Base-by-base conservation (phyloP, 1,140 invertebrate genomes). In the Halyomorpha halys region DNA sequence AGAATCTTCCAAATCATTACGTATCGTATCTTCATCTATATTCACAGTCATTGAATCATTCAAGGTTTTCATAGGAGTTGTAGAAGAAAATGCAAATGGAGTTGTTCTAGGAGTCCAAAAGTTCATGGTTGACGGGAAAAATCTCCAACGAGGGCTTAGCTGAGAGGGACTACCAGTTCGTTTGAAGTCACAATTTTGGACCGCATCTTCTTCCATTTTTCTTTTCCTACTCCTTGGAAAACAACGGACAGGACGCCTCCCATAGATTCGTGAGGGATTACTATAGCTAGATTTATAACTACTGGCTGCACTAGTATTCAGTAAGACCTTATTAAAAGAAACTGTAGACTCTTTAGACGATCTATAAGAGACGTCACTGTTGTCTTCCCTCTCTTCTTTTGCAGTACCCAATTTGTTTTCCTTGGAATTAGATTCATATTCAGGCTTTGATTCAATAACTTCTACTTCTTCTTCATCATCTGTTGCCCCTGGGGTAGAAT, bases 131-230 rank as follows among this genome's bases (percentile, higher is more conserved):
- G 60, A 61, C 0, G n/a, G 34, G n/a, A 63, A 25, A 25, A 63
- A 64, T 23, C 53, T 56, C 63, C 63, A 64, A 14, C 63, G 18
- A 25, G 63, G 63, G 54, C 63, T 64, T n/a, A 39, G 30, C n/a
- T 53, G n/a, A 23, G 63, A 64, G 34, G 53, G 53, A 21, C 44
- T 59, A 21, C 3, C 9, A 3, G 15, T 14, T 27, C 19, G 19
- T 18, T 47, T 44, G 16, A 8, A 25, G 3, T 21, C 15, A 15
- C 47, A 5, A 19, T 18, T 19, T 25, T 16, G 14, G 30, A 27
- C 62, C 13, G 4, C 21, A 5, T 53, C 27, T 13, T 64, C 63
- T 19, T 64, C 63, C 14, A 53, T 13, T 47, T 56, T 56, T 3
- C 63, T 27, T 39, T 64, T 64, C n/a, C 51, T 39, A n/a, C 23